Evolutionary conservation across 2,113 vertebrate genomes (phyloP).

Genomic region (Catagonus wagneri): DNA sequence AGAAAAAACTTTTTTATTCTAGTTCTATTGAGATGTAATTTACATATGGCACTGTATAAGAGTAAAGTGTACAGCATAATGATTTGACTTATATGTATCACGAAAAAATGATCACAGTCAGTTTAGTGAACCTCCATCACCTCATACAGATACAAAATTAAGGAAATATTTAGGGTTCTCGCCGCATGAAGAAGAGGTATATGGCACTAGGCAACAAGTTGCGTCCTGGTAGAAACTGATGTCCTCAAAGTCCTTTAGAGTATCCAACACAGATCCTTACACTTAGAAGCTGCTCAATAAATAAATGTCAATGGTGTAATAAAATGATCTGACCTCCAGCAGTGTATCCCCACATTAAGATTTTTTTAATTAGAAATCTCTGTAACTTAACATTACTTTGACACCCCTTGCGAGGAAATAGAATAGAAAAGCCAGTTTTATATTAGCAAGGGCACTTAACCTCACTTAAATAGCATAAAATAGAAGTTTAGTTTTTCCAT

Average conservation of each 20-base stretch:
- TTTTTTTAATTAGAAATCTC: not conserved
- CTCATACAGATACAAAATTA: not conserved
- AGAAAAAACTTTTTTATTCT: not conserved
- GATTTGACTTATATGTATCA: not conserved
- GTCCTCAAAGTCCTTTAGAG: not conserved
- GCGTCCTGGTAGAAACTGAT: not conserved
- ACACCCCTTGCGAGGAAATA: not conserved
- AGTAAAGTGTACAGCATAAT: not conserved
- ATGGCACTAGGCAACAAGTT: not conserved
- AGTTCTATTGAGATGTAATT: not conserved
- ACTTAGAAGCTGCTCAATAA: not conserved
- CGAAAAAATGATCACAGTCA: not conserved
- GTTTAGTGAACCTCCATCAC: not conserved
- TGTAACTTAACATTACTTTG: not conserved
- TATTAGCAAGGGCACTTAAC: not conserved
- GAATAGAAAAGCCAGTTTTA: not conserved
- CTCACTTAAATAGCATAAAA: not conserved
- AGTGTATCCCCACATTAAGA: not conserved
- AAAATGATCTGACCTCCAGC: not conserved
- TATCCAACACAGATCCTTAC: not conserved
- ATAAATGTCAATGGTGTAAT: not conserved
- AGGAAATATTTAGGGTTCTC: not conserved
- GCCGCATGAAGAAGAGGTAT: not conserved
- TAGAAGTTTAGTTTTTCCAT: not conserved
- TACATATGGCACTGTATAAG: not conserved